Conservation (phyloP, 2,113 vertebrate genomes). For the Rattus rattus region DNA sequence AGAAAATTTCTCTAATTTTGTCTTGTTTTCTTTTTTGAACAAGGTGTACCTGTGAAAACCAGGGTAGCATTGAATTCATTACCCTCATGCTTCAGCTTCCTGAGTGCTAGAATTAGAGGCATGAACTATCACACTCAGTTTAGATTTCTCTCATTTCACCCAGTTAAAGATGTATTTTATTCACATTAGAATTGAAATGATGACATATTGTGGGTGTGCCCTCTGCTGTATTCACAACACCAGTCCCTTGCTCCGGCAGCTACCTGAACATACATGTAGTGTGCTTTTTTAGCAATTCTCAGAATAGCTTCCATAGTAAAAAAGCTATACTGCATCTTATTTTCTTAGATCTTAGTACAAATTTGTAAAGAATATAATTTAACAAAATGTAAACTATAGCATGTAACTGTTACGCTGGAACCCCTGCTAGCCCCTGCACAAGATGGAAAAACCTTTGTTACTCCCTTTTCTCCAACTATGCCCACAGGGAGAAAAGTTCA, state of each 20-base stretch:
- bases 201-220: neutral
- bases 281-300: neutral
- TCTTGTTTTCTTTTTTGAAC: neutral
- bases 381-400: neutral
- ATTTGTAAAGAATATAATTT: neutral
- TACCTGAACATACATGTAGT: neutral
- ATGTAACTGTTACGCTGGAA: neutral
- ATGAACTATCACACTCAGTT: neutral
- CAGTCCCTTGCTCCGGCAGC: neutral
- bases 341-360: slow-evolving; percentile 6
- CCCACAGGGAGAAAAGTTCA: too few species aligned
- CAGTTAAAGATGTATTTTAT: neutral
- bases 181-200: slow-evolving; percentile 16
- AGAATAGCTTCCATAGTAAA: neutral
- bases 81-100: neutral
- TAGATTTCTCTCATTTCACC: neutral
- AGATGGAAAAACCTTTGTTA: too few species aligned
- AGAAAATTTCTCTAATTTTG: neutral
- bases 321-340: neutral
- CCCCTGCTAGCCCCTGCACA: too few species aligned
- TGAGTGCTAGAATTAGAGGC: neutral
- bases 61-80: neutral
- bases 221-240: neutral
- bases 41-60: neutral
- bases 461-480: too few species aligned